Conservation (phyloP, 2,113 vertebrate species). For the Chamaetylas fuelleborni region DNA sequence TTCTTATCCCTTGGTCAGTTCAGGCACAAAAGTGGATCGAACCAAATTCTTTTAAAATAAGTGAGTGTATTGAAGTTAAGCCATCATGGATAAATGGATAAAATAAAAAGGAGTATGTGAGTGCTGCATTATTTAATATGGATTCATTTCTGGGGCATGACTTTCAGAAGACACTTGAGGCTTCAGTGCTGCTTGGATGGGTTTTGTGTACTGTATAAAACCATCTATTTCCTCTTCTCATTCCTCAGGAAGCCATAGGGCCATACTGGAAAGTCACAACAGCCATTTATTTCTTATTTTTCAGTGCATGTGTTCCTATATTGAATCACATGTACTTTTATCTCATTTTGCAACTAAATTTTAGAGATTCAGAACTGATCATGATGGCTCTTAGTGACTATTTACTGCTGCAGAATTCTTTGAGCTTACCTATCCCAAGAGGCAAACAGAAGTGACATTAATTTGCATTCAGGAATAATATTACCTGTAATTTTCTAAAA, state of each 20-base stretch:
- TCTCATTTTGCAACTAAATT: background rate
- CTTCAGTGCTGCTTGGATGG: background rate
- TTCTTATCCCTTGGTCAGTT: background rate
- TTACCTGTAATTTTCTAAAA: conserved; percentile 58
- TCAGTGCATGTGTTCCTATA: background rate
- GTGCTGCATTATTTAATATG: background rate
- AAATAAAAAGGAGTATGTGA: background rate
- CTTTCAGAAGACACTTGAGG: background rate
- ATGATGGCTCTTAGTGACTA: background rate
- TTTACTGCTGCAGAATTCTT: conserved; percentile 21
- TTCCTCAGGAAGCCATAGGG: background rate
- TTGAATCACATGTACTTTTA: background rate
- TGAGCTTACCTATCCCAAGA: conserved; percentile 4
- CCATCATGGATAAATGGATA: background rate
- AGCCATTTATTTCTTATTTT: conserved; percentile 18
- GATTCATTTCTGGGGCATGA: background rate
- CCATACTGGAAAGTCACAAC: background rate
- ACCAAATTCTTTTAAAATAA: background rate
- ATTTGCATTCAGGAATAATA: conserved; percentile 61
- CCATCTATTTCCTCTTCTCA: background rate
- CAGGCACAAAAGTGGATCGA: background rate
- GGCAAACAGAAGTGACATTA: conserved; percentile 13
- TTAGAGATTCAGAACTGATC: conserved; percentile 9
- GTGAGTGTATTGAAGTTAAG: background rate
- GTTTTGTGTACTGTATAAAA: background rate